Evolutionary conservation across 2,797 vertebrate species (phyloP).

Genomic region (Gambelia wislizenii): DNA sequence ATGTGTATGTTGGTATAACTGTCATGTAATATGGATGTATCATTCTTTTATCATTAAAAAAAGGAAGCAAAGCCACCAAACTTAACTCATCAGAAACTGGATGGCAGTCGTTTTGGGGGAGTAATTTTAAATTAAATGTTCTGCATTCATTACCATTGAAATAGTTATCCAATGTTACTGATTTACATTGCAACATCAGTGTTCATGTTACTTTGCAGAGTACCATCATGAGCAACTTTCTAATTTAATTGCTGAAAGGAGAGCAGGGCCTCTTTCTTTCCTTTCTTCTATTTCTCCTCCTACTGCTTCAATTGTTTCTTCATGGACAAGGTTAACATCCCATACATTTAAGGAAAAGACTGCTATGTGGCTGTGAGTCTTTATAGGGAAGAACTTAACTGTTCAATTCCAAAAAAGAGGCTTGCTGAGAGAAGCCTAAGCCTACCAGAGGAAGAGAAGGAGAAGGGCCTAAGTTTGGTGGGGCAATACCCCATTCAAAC

Average conservation of each 20-base stretch:
- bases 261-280: neutral
- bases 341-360: neutral
- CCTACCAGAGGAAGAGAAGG: no score
- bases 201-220: neutral
- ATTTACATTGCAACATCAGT: neutral
- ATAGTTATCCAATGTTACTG: neutral
- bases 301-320: neutral
- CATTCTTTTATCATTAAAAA: neutral
- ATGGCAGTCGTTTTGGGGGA: no score
- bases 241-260: neutral
- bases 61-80: neutral
- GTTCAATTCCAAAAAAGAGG: neutral
- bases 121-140: neutral
- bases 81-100: neutral
- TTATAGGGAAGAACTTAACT: neutral
- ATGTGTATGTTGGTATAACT: conserved; percentile 7
- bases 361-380: neutral
- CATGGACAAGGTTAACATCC: neutral
- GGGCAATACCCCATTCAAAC: neutral
- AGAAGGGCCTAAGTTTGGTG: neutral
- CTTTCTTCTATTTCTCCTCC: neutral
- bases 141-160: neutral
- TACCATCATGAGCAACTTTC: neutral
- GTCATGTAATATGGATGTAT: neutral
- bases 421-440: no score